Evolutionary conservation across 2,113 vertebrate genomes (phyloP).

Genomic region (Callaeas wilsoni): DNA sequence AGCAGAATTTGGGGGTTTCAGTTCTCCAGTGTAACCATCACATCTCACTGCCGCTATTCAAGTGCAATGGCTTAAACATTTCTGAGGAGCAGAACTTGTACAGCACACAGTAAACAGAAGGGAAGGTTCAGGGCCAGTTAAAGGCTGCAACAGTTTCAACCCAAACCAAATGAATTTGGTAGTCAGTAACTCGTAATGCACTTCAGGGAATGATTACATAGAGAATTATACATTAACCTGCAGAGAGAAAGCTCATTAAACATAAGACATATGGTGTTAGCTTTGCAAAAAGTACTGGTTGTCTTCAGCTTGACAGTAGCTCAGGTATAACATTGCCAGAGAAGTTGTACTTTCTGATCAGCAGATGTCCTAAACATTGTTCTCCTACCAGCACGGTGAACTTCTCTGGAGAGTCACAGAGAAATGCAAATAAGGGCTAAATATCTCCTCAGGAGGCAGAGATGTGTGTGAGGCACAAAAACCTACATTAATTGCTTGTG

Average conservation of each 20-base stretch:
- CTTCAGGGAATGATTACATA: neutral
- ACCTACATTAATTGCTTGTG: neutral
- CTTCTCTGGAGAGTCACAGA: neutral
- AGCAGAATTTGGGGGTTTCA: neutral
- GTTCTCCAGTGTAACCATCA: neutral
- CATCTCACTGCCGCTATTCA: neutral
- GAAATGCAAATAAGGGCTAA: neutral
- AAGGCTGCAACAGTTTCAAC: neutral
- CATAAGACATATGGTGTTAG: neutral
- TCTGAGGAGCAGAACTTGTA: neutral
- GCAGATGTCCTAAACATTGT: neutral
- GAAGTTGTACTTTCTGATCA: neutral
- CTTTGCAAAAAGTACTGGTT: neutral
- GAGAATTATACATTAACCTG: neutral
- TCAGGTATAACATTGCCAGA: neutral
- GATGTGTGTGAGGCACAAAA: neutral
- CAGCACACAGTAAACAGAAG: neutral
- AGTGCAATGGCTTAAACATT: neutral
- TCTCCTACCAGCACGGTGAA: neutral
- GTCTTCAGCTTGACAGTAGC: neutral
- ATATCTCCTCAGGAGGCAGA: neutral
- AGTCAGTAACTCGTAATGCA: constrained; percentile 23
- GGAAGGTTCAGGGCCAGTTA: neutral
- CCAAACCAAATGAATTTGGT: neutral
- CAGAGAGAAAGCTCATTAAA: neutral